Percentiles rank a stretch among this genome's conserved stretches.
These are phyloP conservation scores for Hyaena hyaena DNA, from an alignment of 2,113 vertebrate genomes.

Conservation along the genomic window DNA sequence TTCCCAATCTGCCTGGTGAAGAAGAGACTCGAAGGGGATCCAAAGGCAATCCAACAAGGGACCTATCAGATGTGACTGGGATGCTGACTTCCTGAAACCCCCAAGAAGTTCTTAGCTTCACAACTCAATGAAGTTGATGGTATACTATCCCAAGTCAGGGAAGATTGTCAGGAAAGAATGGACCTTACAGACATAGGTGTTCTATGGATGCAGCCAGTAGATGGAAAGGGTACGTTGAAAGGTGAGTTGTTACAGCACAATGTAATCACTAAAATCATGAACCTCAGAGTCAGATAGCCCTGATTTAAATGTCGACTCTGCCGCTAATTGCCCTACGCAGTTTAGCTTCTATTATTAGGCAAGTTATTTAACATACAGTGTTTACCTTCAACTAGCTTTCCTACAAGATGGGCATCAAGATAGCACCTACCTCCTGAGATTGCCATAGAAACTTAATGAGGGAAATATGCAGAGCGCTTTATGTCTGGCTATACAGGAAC, in stretches of 20 bases:
- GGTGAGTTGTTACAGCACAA: background rate
- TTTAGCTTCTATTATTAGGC: background rate
- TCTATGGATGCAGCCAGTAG: background rate
- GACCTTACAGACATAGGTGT: background rate
- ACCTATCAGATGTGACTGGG: background rate
- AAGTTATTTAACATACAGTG: background rate
- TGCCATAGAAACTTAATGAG: background rate
- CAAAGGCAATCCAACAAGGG: background rate
- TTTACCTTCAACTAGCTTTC: background rate
- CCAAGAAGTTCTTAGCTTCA: background rate
- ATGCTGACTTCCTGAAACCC: background rate
- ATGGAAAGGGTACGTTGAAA: background rate
- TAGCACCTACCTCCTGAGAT: background rate
- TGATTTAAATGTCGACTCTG: background rate
- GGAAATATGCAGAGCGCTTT: background rate
- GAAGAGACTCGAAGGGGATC: background rate
- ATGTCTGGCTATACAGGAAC: background rate
- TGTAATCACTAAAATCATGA: background rate
- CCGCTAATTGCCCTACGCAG: background rate
- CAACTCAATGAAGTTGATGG: background rate
- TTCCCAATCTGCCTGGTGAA: background rate
- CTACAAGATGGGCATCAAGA: conserved; percentile 16
- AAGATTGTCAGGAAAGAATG: background rate
- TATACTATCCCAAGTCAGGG: background rate
- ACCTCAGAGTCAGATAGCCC: background rate